Base-by-base conservation (phyloP, 2,113 vertebrate genomes). In the Petrocephalus microphthalmus region DNA sequence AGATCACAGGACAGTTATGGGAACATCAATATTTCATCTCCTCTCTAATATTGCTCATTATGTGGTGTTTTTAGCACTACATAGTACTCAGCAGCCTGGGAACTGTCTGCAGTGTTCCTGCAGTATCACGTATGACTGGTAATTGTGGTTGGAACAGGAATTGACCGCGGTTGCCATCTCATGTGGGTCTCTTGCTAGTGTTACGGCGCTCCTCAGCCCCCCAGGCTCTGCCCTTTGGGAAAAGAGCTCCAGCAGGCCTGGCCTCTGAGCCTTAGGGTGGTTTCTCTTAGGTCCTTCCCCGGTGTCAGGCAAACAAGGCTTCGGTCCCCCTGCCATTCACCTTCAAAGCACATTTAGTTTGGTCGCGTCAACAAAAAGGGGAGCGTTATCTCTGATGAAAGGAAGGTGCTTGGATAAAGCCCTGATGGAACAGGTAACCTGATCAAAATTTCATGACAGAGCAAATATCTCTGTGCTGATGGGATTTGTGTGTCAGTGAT, bases 1-100 rank as follows among this genome's bases (percentile, higher is more conserved):
- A 33, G 71, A 81, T 88, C 89, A 37, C 51, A 84, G 22, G 33
- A 54, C 53, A 47, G 17, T 17, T 51, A 60, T 47, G 6, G 37
- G 49, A 74, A 85, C 87, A 88, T 88, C 87, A 86, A 86, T 89
- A 89, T 89, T 88, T 89, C 83, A 89, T 85, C 49, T 87, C 25
- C 54, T 20, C n/a, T 51, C 82, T 71, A 53, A 87, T 87, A 29
- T 25, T 13, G 7, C 57, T 49, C 53, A 42, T 53, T 87, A 82
- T 74, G 64, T 33, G 5, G 51, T 42, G n/a, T 22, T 22, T 49
- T 52, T 29, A 49, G 42, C 20, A 22, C 22, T 51, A n/a, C 60
- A 74, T 29, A 20, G 56, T 19, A 37, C 29, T 78, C 71, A 42
- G 71, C 33, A 33, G 15, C 29, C 71, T 78, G 71, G 29, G 71